Conservation (phyloP, 2,797 vertebrate genomes). For the Choloepus didactylus region DNA sequence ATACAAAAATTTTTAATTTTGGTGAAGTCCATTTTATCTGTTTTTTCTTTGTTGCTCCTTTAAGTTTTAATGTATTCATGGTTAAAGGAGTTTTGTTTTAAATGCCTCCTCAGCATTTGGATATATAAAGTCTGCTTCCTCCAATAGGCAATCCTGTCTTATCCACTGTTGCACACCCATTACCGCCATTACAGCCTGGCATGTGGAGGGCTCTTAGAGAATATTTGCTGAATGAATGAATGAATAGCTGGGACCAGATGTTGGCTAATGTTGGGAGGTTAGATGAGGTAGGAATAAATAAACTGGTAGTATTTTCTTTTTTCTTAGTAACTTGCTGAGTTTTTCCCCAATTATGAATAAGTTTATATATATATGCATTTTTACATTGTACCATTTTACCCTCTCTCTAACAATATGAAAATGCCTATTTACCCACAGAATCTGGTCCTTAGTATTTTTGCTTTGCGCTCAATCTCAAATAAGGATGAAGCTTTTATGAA, state of each 20-base stretch:
- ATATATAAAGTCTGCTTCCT: background rate
- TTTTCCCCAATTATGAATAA: conserved; percentile 24
- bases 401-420: conserved; percentile 17
- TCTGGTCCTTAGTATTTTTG: conserved; percentile 43
- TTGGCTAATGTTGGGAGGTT: background rate
- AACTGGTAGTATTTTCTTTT: conserved; percentile 49
- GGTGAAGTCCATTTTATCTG: too few species aligned
- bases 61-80: background rate
- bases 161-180: background rate
- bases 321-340: conserved; percentile 49
- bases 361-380: background rate
- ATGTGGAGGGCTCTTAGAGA: background rate
- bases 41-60: too few species aligned
- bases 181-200: background rate
- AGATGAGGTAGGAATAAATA: conserved; percentile 20
- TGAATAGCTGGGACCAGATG: background rate
- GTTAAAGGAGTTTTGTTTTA: background rate
- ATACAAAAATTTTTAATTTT: too few species aligned
- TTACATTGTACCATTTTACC: background rate
- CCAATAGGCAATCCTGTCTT: background rate
- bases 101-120: background rate
- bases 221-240: background rate
- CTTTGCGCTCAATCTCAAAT: conserved; percentile 28
- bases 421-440: background rate
- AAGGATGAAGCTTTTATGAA: conserved; percentile 12